Evolutionary conservation across 64 coral and sea anemone genomes (phyloP), one percentile per base, ranked within the genome.

Genomic region (Orbicella faveolata): DNA sequence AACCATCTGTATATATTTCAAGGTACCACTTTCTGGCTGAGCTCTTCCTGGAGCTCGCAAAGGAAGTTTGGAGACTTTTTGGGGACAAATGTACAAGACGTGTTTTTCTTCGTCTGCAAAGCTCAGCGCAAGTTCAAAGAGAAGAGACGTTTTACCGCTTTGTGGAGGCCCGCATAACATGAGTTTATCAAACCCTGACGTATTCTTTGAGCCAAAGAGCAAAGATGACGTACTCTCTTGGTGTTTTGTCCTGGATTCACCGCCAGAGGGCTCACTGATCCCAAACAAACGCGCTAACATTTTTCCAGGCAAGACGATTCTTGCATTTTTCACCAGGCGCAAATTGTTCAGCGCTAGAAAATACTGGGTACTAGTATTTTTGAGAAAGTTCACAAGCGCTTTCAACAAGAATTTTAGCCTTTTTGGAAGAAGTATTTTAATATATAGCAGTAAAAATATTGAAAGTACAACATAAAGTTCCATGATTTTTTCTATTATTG

Each of bases 31-130:
- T 26, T 81, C 11, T 54, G 90, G 94, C 57, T 39, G 73, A 37
- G 23, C 18, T 21, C 91, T 93, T 80, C 94, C 87, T 34, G 78
- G 81, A 23, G 92, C 77, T 21, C 89, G 65, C 11, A 90, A 57
- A 48, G 94, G 94, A 37, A 96, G 87, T 12, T 68, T 93, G 7
- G 87, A 88, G 52, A 92, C 34, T 35, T 90, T 96, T 84, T 55
- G 76, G 66, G 90, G 91, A 53, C 80, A 76, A 13, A 96, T 92
- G 51, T 87, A 96, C 26, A 96, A 67, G n/a, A 96, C 94, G 52
- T 96, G 21, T 80, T 93, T 93, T 52, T 76, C 94, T 81, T 96
- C 94, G 5, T 96, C 90, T 69, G 94, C 90, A 63, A 90, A 96
- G 55, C 89, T 89, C 35, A 96, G 33, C 34, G 94, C 94, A 34